Conservation (phyloP, 2,888 invertebrate species). For the Matsumyia berberina region DNA sequence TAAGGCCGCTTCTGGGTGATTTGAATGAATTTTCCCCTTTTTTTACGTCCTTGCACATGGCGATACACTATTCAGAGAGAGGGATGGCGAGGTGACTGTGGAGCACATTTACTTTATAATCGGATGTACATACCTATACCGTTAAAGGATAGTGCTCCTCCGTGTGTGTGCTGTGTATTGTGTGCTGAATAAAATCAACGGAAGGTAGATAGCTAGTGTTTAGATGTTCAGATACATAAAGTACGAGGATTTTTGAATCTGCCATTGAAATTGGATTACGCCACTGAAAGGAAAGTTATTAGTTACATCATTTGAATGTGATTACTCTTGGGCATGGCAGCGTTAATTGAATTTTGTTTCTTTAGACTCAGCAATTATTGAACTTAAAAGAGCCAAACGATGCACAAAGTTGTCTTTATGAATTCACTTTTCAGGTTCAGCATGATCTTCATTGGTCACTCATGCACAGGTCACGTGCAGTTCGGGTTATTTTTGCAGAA, state of each 20-base stretch:
- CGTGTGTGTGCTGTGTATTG: not conserved
- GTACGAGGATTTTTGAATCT: conserved; percentile 34
- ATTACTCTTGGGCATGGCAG: conserved; percentile 27
- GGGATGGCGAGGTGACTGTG: conserved; percentile 7
- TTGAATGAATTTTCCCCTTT: conserved; percentile 64
- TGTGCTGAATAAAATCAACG: not conserved
- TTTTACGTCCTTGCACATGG: conserved; percentile 22
- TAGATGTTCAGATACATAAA: conserved; percentile 28
- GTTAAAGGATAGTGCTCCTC: not conserved
- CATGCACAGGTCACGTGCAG: no score
- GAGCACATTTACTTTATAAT: conserved; percentile 41
- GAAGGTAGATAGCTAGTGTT: no score
- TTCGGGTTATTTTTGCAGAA: no score
- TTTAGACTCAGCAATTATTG: conserved; percentile 1
- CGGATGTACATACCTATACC: conserved; percentile 35
- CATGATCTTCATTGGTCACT: no score
- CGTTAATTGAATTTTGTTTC: conserved; percentile 39
- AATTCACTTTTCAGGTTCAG: no score
- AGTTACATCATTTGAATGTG: conserved; percentile 61
- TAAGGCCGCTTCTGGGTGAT: conserved; percentile 62
- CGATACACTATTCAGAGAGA: not conserved
- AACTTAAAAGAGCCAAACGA: not conserved
- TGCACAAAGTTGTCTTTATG: no score
- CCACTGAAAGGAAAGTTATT: conserved; percentile 52
- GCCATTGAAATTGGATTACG: conserved; percentile 59